Evolutionary conservation across 2,113 vertebrate genomes (phyloP).

Genomic region (Cettia cetti): DNA sequence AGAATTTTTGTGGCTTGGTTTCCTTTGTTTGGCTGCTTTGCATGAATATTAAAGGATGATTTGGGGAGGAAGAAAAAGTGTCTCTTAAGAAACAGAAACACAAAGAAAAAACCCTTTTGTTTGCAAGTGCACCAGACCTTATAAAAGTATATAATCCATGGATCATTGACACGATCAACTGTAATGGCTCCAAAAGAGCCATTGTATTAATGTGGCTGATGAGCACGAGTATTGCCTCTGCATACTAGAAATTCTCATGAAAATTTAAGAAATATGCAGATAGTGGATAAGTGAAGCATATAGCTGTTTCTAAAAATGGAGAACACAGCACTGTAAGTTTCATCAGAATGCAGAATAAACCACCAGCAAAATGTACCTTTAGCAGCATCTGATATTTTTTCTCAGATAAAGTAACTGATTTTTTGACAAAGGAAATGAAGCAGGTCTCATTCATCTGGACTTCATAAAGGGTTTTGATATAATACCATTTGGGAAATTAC

Average conservation of each 20-base stretch:
- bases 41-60: slow-evolving; percentile 49
- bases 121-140: slow-evolving; percentile 70
- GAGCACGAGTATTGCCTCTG: slow-evolving; percentile 38
- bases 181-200: slow-evolving; percentile 69
- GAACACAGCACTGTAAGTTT: not conserved
- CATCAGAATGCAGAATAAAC: slow-evolving; percentile 22
- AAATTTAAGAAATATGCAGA: slow-evolving; percentile 59
- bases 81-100: slow-evolving; percentile 65
- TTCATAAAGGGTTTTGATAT: slow-evolving; percentile 47
- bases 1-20: slow-evolving; percentile 20
- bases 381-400: not conserved
- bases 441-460: slow-evolving; percentile 24
- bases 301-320: not conserved
- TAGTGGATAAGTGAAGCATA: not conserved
- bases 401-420: not conserved
- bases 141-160: slow-evolving; percentile 68
- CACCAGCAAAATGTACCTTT: slow-evolving; percentile 37
- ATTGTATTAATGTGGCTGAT: slow-evolving; percentile 71
- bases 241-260: slow-evolving; percentile 66
- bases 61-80: not conserved
- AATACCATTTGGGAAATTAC: slow-evolving; percentile 39
- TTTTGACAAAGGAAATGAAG: slow-evolving; percentile 35
- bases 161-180: slow-evolving; percentile 66
- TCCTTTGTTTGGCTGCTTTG: slow-evolving; percentile 44
- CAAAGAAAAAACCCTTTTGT: slow-evolving; percentile 59